Base-by-base conservation (phyloP, 2,113 vertebrate species). In the Centrocercus urophasianus region DNA sequence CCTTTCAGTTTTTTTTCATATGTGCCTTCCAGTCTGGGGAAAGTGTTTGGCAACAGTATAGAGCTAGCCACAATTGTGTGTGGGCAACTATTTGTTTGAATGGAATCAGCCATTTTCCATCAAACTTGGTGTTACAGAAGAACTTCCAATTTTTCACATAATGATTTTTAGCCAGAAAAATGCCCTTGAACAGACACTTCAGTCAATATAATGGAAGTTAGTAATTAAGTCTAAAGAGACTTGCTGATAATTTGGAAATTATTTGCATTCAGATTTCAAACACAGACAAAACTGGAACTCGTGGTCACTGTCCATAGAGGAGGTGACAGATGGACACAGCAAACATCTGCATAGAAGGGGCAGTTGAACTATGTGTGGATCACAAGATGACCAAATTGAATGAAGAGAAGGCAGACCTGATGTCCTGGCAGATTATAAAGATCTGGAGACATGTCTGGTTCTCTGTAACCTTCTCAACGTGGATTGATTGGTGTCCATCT, bases 281-380 rank as follows among this genome's bases (percentile, higher is more conserved):
- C 20, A 59, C 0, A 0, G 13, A 19, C 21, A 93, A 78, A 93
- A 42, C 0, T 6, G 15, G 10, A 38, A 63, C 2, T 61, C 60
- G n/a, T 95, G 65, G 36, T 71, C 74, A 19, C 32, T 85, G 12
- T 85, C 84, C 2, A 79, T 83, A 40, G 90, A 73, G 21, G 89
- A 96, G 15, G 86, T 71, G 38, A 95, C 59, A 17, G 79, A 96
- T 50, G 91, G 94, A 95, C 71, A 54, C 15, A 79, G 14, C 2
- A 45, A 90, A 89, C 65, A 42, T 34, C 38, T 73, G 77, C 24
- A 70, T 87, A 48, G 89, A 95, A 89, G 94, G 60, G 16, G 52
- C 87, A 60, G 73, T 59, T 61, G 12, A 94, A 85, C 38, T 89
- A 60, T 67, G 32, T 79, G 66, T 52, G 54, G 61, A 60, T 40